Base-by-base conservation (phyloP, 1,140 invertebrate genomes). In the Reticulitermes speratus region DNA sequence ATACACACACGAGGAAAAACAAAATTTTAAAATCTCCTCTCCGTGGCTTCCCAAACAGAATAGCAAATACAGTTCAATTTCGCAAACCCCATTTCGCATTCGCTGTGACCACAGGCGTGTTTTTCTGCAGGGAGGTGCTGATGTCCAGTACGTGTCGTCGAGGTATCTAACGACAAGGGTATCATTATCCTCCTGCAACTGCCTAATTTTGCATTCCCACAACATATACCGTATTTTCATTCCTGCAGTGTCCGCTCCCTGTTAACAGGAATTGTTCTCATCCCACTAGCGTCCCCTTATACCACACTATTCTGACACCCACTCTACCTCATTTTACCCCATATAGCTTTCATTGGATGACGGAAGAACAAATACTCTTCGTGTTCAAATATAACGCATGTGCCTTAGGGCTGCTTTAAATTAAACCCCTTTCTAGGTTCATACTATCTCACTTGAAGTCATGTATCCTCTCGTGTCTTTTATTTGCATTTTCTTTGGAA, bases 191-290 rank as follows among this genome's bases (percentile, higher is more conserved):
- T 65, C 21, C 59, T 65, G 59, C 21, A 65, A 65, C 65, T 75
- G 65, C 25, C n/a, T 75, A n/a, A 75, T 75, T 75, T 75, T 75
- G 65, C 65, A 75, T 75, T 75, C 65, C 25, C 65, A 75, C 65
- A 75, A 30, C 65, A 30, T 75, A 30, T 11, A 75, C 59, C 7
- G 3, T 75, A 75, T 75, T 75, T 75, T 30, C 25, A 75, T 75
- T 75, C 25, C 65, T 75, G 65, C n/a, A 75, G 65, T 75, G 65
- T n/a, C 65, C 65, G 14, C 25, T 75, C 65, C 25, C 65, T 30
- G n/a, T 14, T 75, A 16, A 38, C 14, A 75, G 65, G 65, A 75
- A 23, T 23, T 75, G 65, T 75, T 14, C 9, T 75, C 25, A 75
- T 14, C 65, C 65, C 65, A 11, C 25, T 14, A 75, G 65, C 11